These are phyloP conservation scores for Rhinolophus sinicus DNA, from an alignment of 2,113 vertebrate genomes.

Conservation along the genomic window DNA sequence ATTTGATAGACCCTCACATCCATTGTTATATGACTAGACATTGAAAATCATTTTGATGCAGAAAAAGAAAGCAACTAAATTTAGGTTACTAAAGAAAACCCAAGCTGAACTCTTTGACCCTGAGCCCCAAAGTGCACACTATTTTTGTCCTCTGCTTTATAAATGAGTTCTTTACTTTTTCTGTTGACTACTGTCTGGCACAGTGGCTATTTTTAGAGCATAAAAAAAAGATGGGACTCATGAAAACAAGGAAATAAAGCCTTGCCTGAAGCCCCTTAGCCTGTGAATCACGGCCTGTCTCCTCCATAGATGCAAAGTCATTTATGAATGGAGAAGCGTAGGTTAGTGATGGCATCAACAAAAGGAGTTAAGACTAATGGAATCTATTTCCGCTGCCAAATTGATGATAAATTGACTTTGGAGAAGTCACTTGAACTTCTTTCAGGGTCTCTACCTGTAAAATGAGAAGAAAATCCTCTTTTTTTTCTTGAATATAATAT, in stretches of 20 bases:
- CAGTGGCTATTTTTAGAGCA: background rate
- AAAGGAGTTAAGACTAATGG: background rate
- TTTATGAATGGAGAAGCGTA: background rate
- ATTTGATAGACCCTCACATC: background rate
- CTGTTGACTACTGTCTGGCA: background rate
- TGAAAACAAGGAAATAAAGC: background rate
- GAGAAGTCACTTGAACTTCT: background rate
- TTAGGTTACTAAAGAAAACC: constrained; percentile 31
- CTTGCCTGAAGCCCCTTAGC: background rate
- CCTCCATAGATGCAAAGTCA: background rate
- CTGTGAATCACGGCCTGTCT: background rate
- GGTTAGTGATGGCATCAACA: background rate
- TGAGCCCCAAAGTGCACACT: background rate
- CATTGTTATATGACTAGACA: background rate
- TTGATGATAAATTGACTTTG: background rate
- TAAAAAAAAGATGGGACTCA: background rate
- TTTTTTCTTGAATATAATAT: background rate
- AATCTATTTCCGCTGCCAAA: background rate
- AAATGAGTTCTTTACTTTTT: constrained; percentile 14
- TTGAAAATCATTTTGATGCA: background rate
- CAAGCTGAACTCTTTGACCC: background rate
- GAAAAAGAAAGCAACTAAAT: constrained; percentile 12
- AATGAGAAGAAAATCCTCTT: background rate
- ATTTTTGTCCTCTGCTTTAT: constrained; percentile 11
- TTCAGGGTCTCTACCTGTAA: background rate